Evolutionary conservation across 2,797 vertebrate species (phyloP).

Genomic region (Rachycentron canadum): DNA sequence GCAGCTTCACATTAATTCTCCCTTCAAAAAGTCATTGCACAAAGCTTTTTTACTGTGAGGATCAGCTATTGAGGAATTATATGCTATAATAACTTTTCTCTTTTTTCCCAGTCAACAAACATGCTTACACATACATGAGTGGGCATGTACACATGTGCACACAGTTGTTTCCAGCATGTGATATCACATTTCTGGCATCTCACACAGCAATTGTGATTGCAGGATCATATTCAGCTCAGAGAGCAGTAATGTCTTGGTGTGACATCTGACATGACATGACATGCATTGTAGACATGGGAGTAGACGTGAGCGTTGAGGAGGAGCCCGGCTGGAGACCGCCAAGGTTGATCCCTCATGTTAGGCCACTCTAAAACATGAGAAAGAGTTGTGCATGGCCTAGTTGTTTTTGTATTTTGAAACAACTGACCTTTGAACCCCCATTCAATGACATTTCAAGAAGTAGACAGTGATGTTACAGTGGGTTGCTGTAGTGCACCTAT

Average conservation of each 20-base stretch:
- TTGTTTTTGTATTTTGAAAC: constrained; percentile 12
- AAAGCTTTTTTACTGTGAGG: constrained; percentile 15
- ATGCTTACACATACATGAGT: not conserved
- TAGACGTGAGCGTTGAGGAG: not conserved
- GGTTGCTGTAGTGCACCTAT: constrained; percentile 4
- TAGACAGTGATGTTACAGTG: constrained; percentile 3
- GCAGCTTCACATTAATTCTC: constrained; percentile 32
- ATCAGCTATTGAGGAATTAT: constrained; percentile 9
- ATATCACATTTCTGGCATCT: constrained; percentile 61
- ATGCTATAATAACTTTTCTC: not conserved
- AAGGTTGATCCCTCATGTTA: constrained; percentile 11
- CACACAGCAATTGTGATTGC: constrained; percentile 47
- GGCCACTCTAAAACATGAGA: constrained; percentile 33
- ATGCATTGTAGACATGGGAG: constrained; percentile 18
- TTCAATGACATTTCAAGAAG: constrained; percentile 23
- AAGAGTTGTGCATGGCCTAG: not conserved
- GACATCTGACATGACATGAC: constrained; percentile 60
- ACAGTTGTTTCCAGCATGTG: constrained; percentile 59
- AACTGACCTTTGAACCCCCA: not conserved
- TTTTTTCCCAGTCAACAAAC: not conserved
- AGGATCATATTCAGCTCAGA: constrained; percentile 53
- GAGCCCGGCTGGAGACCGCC: not conserved
- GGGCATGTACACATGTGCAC: constrained; percentile 19
- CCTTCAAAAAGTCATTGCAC: constrained; percentile 5
- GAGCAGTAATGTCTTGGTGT: constrained; percentile 43